Percentiles rank a stretch among this genome's conserved stretches.
Conservation (phyloP, 2,888 invertebrate species). For the Physocephala rufipes region DNA sequence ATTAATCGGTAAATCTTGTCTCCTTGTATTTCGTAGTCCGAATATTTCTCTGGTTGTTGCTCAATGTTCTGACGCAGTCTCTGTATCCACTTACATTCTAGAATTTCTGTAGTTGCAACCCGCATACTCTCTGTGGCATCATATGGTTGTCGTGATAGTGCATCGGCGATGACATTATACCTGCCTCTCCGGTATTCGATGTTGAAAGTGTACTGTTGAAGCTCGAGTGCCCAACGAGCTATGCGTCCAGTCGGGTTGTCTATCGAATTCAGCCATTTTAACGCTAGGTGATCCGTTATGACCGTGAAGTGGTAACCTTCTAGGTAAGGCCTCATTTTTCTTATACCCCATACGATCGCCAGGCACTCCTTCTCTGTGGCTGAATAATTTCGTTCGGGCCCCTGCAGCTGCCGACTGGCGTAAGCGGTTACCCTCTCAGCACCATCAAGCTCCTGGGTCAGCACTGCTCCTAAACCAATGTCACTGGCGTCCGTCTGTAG, state of each 20-base stretch:
- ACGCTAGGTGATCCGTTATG: conserved; percentile 38
- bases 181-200: conserved; percentile 23
- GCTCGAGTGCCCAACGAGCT: conserved; percentile 39
- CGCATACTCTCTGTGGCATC: background rate
- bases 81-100: conserved; percentile 8
- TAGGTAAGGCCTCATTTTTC: conserved; percentile 18
- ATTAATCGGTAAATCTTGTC: conserved; percentile 30
- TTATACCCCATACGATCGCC: conserved; percentile 28
- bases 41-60: background rate
- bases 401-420: background rate
- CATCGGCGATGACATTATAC: conserved; percentile 35
- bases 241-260: conserved; percentile 38
- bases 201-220: conserved; percentile 36
- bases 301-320: conserved; percentile 34
- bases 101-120: too few relatives aligned
- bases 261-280: conserved; percentile 40
- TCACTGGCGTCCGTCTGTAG: conserved; percentile 36
- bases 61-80: background rate
- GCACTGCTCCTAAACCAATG: conserved; percentile 11
- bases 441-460: conserved; percentile 17
- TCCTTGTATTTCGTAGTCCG: conserved; percentile 27
- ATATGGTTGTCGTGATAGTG: conserved; percentile 27
- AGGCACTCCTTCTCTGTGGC: conserved; percentile 41
- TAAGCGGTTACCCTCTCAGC: conserved; percentile 19
- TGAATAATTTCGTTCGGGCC: conserved; percentile 20